Base-by-base conservation (phyloP, 2,113 vertebrate species). In the Atherinomorus stipes region DNA sequence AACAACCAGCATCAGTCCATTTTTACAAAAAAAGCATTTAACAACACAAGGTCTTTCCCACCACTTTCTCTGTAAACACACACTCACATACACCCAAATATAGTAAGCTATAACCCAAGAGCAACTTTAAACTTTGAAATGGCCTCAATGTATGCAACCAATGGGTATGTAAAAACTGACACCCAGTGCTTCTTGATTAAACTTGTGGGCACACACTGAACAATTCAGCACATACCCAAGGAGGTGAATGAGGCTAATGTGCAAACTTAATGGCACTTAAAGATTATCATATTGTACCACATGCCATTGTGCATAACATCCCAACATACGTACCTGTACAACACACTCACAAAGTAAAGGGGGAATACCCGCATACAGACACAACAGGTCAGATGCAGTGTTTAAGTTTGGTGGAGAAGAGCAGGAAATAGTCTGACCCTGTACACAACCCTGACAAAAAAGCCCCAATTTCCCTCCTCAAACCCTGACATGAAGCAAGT, bases 1-100 rank as follows among this genome's bases (percentile, higher is more conserved):
- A 75, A 54, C 70, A 81, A 87, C 87, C 89, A 93, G 91, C 91
- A 90, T 91, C 87, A 90, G 85, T 87, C 73, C 69, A 86, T 74
- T 80, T n/a, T 83, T 77, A 88, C 76, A 90, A 80, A 80, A 88
- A 90, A 84, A 64, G 78, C 74, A 81, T 90, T 85, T 74, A 82
- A 90, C 79, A 80, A 85, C 78, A 88, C 31, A 8, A 58, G 70
- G 63, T 80, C 72, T 80, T 69, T 80, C 53, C 64, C 72, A 50
- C 58, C 54, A 58, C 71, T 62, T 16, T 28, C 40, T 37, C 19
- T 23, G 15, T 42, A 47, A 6, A 22, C 58, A 40, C 28, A 26
- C 34, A 52, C 61, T 25, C 16, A 52, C 70, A 28, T 3, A 40
- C 26, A 38, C 49, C 34, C 52, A 60, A n/a, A 56, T 60, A 40